Base-by-base conservation (phyloP, 2,888 invertebrate species). In the Girardia tigrina region DNA sequence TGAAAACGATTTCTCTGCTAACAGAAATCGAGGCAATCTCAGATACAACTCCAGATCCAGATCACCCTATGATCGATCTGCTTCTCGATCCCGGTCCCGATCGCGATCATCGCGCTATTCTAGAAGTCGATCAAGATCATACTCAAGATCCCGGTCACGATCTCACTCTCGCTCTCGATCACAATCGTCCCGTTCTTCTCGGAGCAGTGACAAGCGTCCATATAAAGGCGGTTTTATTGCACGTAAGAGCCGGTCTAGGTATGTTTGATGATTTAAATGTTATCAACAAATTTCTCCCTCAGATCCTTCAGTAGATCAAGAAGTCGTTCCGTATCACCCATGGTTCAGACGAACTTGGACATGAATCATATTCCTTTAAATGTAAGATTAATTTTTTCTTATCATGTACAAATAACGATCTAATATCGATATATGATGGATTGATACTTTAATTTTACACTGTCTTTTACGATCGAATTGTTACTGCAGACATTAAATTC, bases 21-120 rank as follows among this genome's bases (percentile, higher is more conserved):
- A 56, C 23, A 4, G 71, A 28, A 28, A 28, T 23, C 23, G n/a
- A 14, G n/a, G n/a, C 71, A 2, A n/a, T 8, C 73, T 12, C 2
- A 14, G 73, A 73, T 26, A 29, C 29, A 4, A 16, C n/a, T 73
- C 73, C 16, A 73, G 73, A 29, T 73, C 73, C 2, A 71, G 73
- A 23, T 73, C 28, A 70, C 29, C 26, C 4, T 36, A 28, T 29
- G n/a, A 28, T 71, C 4, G 14, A 71, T 28, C 71, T 26, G 14
- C 6, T 4, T 29, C 73, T 36, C 73, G 26, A 73, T 73, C 36
- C 42, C 70, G 26, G 23, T 26, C 28, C n/a, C 23, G 71, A 28
- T 71, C 71, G 27, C 23, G 71, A 28, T 71, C 71, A 12, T 28
- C 28, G 14, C 16, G 28, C 26, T 71, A 71, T n/a, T 71, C 71